Evolutionary conservation across 2,888 invertebrate genomes (phyloP), one percentile per base, ranked within the genome.

Genomic region (Ephialtes manifestator): DNA sequence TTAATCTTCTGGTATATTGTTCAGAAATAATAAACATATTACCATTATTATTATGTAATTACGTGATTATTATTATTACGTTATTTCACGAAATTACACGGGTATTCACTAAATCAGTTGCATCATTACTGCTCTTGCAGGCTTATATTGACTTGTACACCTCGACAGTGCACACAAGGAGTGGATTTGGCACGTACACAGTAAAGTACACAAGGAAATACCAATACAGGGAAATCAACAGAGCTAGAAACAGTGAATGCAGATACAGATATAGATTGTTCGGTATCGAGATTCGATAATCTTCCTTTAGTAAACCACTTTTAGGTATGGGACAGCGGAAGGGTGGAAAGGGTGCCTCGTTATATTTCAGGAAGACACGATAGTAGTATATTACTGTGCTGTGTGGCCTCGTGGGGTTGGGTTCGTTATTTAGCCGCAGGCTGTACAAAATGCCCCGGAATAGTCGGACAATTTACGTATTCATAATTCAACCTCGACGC

Each of bases 271-370:
- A 67, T n/a, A 51, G 55, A 13, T 43, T 28, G 51, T 13, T 55
- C 28, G 51, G 46, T 63, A 81, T 81, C 20, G 81, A 76, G 70
- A 76, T 76, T 81, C 76, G 71, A 81, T 76, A 67, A 82, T 82
- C 71, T 71, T 63, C 65, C 63, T 65, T 65, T 28, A 20, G 46
- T 55, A 55, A 77, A 46, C 13, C 31, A 48, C 63, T 55, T 71
- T 77, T 31, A 35, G 63, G n/a, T 46, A 11, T 43, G 35, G 55
- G 18, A 10, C 8, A 28, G 28, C 7, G 55, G 13, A 48, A 7
- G 48, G 15, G 28, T 1, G 24, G n/a, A n/a, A 74, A 58, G 51
- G 67, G 58, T 1, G 8, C 35, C 51, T 75, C 58, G 60, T 76
- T 20, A 60, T 53, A 53, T 70, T 63, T 48, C 51, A 53, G 51